A percentile compares a stretch with the other conserved stretches of the same genome.
These are phyloP conservation scores for Coelopa pilipes DNA, from an alignment of 2,888 invertebrate genomes.

Conservation along the genomic window DNA sequence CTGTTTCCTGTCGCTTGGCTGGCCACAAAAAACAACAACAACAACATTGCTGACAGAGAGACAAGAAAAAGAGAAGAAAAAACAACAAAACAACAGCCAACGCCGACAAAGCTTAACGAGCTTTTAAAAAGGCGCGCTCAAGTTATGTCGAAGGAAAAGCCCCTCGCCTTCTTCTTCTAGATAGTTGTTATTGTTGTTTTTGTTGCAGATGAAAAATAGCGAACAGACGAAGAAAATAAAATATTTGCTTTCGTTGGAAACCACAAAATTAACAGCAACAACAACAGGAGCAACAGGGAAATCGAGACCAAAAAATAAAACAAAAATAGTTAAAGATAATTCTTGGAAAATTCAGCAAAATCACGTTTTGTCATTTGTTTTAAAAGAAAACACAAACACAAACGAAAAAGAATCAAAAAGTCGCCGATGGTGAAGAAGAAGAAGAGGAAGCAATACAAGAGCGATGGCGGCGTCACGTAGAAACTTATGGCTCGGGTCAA, in stretches of 20 bases:
- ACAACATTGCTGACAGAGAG: no score
- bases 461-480: conserved; percentile 27
- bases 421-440: not conserved
- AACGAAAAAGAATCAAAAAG: not conserved
- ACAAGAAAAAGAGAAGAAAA: conserved; percentile 1
- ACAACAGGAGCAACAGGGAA: not conserved
- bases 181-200: not conserved
- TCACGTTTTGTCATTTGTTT: conserved; percentile 37
- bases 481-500: conserved; percentile 15
- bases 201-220: not conserved
- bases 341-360: conserved; percentile 35
- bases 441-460: conserved; percentile 5
- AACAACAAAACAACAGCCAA: not conserved
- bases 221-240: conserved; percentile 12
- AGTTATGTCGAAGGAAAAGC: not conserved
- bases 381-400: conserved; percentile 10
- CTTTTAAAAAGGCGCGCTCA: conserved; percentile 28
- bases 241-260: conserved; percentile 10
- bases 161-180: not conserved
- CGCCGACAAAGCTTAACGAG: conserved; percentile 39
- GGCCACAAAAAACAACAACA: not conserved
- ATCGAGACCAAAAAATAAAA: not conserved
- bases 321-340: conserved; percentile 29
- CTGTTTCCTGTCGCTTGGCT: not conserved
- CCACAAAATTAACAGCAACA: not conserved